These are phyloP conservation scores for Orthosia incerta DNA, from an alignment of 2,888 invertebrate genomes.

Conservation along the genomic window DNA sequence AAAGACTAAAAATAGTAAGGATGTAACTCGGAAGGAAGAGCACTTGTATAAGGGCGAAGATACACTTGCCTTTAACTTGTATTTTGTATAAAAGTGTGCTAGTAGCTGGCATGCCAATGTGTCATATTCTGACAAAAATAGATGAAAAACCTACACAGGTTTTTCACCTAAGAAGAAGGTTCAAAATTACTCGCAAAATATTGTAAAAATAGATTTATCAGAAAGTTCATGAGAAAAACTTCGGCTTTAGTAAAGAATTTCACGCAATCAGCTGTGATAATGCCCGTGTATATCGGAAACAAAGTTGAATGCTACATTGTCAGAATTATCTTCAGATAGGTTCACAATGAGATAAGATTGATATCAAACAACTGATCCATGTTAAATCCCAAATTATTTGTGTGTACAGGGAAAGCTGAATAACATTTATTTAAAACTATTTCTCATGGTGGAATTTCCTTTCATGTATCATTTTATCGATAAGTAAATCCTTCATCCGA, in stretches of 20 bases:
- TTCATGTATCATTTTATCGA: neutral
- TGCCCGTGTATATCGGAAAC: constrained; percentile 70
- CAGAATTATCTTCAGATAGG: constrained; percentile 61
- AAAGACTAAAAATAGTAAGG: neutral
- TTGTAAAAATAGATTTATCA: neutral
- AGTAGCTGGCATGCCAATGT: too few relatives aligned
- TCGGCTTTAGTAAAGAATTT: constrained; percentile 29
- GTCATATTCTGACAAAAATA: too few relatives aligned
- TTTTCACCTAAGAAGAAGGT: neutral
- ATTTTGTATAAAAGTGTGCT: too few relatives aligned
- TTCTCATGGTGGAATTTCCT: neutral
- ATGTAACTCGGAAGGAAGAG: too few relatives aligned
- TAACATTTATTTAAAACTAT: neutral
- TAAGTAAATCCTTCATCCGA: neutral
- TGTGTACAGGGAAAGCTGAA: neutral
- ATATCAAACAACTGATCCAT: constrained; percentile 59
- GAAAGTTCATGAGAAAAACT: neutral
- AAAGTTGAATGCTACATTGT: constrained; percentile 71
- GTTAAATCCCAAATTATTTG: constrained; percentile 35
- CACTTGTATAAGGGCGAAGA: too few relatives aligned
- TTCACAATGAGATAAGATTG: constrained; percentile 68
- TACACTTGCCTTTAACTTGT: too few relatives aligned
- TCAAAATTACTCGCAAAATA: neutral
- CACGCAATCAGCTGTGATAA: constrained; percentile 67
- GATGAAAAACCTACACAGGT: too few relatives aligned